These are phyloP conservation scores for Agelas oroides DNA, from an alignment of 37 sponge, comb jelly and placozoan genomes.

Conservation along the genomic window DNA sequence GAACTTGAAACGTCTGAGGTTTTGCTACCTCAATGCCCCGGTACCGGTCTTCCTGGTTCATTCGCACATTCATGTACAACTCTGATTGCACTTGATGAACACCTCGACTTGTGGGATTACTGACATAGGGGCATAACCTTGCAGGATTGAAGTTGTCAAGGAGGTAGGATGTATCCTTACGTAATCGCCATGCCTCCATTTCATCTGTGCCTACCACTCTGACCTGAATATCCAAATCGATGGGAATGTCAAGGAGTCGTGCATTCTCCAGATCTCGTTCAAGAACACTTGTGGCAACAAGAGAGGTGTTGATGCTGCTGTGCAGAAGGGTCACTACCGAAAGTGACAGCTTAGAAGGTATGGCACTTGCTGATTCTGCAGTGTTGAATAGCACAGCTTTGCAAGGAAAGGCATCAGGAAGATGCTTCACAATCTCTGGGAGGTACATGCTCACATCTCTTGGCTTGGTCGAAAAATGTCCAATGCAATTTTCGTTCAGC, in stretches of 20 bases:
- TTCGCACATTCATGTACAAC: conserved; percentile 31
- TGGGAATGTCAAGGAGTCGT: conserved; percentile 52
- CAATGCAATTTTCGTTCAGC: conserved; percentile 41
- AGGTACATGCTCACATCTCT: conserved; percentile 61
- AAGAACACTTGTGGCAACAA: conserved; percentile 52
- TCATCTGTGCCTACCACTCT: conserved; percentile 4
- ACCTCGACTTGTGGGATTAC: neutral
- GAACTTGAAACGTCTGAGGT: no score
- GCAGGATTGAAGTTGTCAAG: conserved; percentile 28
- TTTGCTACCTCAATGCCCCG: neutral
- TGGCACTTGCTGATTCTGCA: neutral
- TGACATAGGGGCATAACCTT: neutral
- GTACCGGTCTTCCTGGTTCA: conserved; percentile 1
- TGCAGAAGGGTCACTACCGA: conserved; percentile 34
- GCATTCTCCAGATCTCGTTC: neutral
- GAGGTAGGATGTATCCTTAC: conserved; percentile 23
- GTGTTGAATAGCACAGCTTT: conserved; percentile 43
- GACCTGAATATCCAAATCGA: conserved; percentile 55
- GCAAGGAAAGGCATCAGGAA: conserved; percentile 51
- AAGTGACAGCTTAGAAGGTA: neutral
- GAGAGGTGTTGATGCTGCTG: conserved; percentile 31
- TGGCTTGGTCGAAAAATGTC: conserved; percentile 67
- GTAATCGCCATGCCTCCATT: conserved; percentile 15
- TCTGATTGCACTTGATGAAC: neutral
- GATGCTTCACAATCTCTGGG: conserved; percentile 58